Conservation (phyloP, 2,888 invertebrate genomes). For the Synergus umbraculus region DNA sequence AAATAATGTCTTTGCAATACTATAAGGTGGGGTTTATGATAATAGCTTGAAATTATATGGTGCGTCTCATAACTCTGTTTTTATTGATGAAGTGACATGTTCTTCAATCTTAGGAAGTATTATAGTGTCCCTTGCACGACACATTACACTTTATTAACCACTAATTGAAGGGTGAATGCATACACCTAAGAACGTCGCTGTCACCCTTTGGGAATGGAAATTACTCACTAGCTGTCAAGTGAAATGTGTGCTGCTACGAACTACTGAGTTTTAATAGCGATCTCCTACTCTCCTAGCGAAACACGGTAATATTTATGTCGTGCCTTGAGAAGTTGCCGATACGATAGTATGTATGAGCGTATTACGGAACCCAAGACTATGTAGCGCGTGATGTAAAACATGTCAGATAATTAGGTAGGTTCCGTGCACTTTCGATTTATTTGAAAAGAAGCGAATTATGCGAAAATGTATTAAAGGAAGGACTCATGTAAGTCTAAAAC, state of each 20-base stretch:
- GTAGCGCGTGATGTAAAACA: slow-evolving; percentile 23
- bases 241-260: slow-evolving; percentile 10
- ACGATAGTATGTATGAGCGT: neutral
- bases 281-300: slow-evolving; percentile 1
- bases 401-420: slow-evolving; percentile 26
- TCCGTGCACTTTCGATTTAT: slow-evolving; percentile 25
- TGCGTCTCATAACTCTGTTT: neutral
- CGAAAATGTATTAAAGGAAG: neutral
- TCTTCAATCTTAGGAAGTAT: slow-evolving; percentile 13
- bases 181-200: neutral
- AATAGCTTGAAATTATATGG: neutral
- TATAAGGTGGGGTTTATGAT: neutral
- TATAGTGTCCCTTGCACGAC: slow-evolving; percentile 27
- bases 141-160: slow-evolving; percentile 37
- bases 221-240: slow-evolving; percentile 24
- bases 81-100: slow-evolving; percentile 8
- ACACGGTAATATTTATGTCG: slow-evolving; percentile 16
- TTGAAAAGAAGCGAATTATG: slow-evolving; percentile 17
- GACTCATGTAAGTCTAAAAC: neutral
- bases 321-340: slow-evolving; percentile 9
- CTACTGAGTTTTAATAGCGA: slow-evolving; percentile 26
- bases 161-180: slow-evolving; percentile 31
- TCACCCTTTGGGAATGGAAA: slow-evolving; percentile 17
- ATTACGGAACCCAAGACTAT: slow-evolving; percentile 21
- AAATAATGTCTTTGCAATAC: no score